Base-by-base conservation (phyloP, 2,113 vertebrate genomes). In the Phasianus colchicus region DNA sequence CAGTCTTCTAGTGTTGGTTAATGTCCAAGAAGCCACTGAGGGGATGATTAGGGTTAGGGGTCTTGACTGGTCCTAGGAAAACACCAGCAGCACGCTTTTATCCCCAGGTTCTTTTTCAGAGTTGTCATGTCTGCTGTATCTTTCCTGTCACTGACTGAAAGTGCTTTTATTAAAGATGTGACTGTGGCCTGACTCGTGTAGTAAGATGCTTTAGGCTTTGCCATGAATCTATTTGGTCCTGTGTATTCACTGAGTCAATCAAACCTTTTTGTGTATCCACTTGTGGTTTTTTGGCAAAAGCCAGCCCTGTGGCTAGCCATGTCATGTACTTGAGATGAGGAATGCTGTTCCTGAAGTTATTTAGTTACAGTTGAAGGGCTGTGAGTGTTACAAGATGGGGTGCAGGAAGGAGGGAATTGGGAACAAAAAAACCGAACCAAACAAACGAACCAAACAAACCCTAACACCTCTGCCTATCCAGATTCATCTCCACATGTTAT, bases 151-250 rank as follows among this genome's bases (percentile, higher is more conserved):
- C 48, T 79, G 83, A 79, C 69, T 93, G 78, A 34, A 95, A 95
- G 90, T 91, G 93, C 92, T 87, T 97, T 97, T 79, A 96, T 95
- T 95, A 96, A 96, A 96, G 72, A 93, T 82, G 47, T 90, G 92
- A 90, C 47, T 89, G 86, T 97, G 88, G 76, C 89, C 88, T 96
- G 80, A 72, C 47, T 83, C 55, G 43, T 90, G 3, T 19, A 32
- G 54, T 34, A 66, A 50, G n/a, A 43, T 88, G 45, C 45, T 86
- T 80, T 64, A 32, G 13, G 10, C 4, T 71, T 89, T 95, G 36
- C 43, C 12, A 5, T 66, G 67, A 32, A 40, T 80, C 60, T 79
- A 2, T 64, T 85, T 19, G 38, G 20, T 42, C 61, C 22, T 80
- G 20, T 79, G 34, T 55, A 32, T 36, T 83, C 32, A 42, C 71